A percentile compares a stretch with the other conserved stretches of the same genome.
These are phyloP conservation scores for Calephelis nemesis DNA, from an alignment of 1,140 invertebrate species.

Conservation along the genomic window DNA sequence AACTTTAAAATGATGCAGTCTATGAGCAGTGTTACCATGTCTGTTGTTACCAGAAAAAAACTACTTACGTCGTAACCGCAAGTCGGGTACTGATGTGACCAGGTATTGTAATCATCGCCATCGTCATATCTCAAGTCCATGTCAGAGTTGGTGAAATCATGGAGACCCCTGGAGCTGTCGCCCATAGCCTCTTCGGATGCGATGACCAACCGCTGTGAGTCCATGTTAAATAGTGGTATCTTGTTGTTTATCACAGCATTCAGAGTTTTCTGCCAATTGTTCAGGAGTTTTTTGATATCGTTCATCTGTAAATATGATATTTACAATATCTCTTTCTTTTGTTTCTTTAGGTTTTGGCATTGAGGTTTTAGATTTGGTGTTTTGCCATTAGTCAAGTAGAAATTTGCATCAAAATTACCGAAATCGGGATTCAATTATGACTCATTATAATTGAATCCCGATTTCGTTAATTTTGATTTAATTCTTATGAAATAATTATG, in stretches of 20 bases:
- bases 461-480: too few relatives aligned
- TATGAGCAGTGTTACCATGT: background rate
- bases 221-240: constrained; percentile 45
- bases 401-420: too few relatives aligned
- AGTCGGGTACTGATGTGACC: constrained; percentile 34
- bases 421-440: too few relatives aligned
- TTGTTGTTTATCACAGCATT: constrained; percentile 63
- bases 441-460: too few relatives aligned
- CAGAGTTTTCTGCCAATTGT: constrained; percentile 63
- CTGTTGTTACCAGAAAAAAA: background rate
- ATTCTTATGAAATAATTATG: too few relatives aligned
- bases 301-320: constrained; percentile 52
- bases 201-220: constrained; percentile 43
- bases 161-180: constrained; percentile 49
- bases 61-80: constrained; percentile 33
- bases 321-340: too few relatives aligned
- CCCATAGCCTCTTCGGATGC: constrained; percentile 59
- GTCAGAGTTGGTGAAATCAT: constrained; percentile 49
- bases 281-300: constrained; percentile 58
- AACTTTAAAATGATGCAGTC: too few relatives aligned
- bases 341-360: too few relatives aligned
- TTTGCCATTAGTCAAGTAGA: too few relatives aligned
- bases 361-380: too few relatives aligned
- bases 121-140: constrained; percentile 48
- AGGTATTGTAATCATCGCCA: constrained; percentile 49